phyloP scores from a whole-genome alignment of 2,888 invertebrate genomes.

The Philereme transversata region DNA sequence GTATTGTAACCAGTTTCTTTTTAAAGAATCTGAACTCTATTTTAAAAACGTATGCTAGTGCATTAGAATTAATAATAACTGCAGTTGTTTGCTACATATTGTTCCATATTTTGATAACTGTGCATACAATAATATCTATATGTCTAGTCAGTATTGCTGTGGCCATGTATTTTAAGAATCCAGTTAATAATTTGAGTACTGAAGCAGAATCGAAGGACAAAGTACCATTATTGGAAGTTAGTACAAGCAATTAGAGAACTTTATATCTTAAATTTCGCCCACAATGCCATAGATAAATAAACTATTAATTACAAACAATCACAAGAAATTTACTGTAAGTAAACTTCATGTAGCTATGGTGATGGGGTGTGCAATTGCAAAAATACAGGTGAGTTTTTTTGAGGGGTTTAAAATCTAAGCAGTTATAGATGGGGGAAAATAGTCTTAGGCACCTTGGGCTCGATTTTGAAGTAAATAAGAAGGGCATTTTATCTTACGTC shows the following conservation, averaged over 20 bases:
- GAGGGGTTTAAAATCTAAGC: no score
- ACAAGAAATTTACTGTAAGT: no score
- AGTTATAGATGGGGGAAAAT: no score
- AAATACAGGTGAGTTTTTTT: no score
- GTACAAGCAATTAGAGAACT: conserved; percentile 30
- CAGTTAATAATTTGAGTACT: conserved; percentile 85
- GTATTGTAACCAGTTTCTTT: conserved; percentile 97
- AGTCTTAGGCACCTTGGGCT: no score
- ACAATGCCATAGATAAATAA: no score
- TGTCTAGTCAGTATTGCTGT: conserved; percentile 92
- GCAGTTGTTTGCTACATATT: conserved; percentile 94
- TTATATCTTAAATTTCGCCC: no score
- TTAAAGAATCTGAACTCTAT: conserved; percentile 96
- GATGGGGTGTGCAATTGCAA: no score
- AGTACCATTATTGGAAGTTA: conserved; percentile 60
- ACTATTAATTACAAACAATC: no score
- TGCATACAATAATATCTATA: conserved; percentile 92
- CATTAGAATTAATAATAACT: conserved; percentile 94
- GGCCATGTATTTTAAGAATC: conserved; percentile 94
- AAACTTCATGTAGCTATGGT: no score
- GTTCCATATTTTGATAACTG: conserved; percentile 92
- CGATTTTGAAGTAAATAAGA: no score
- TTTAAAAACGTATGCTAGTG: conserved; percentile 97
- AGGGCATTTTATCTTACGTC: no score
- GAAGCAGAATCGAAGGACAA: conserved; percentile 51